Conservation (phyloP, 2,888 invertebrate genomes). For the Athrips mouffetella region DNA sequence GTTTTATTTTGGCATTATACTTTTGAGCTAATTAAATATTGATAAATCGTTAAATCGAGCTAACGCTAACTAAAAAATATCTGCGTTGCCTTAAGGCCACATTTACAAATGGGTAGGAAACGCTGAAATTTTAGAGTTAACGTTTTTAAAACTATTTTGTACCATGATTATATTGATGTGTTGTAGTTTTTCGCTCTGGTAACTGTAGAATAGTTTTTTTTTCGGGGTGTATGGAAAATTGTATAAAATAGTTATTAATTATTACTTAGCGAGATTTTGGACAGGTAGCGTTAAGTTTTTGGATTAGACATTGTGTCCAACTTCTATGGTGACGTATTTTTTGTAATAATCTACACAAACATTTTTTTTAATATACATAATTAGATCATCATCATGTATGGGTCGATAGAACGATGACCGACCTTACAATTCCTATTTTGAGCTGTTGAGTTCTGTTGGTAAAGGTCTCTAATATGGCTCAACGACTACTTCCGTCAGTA, state of each 20-base stretch:
- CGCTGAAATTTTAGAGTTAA: too few species aligned
- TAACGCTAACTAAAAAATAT: too few species aligned
- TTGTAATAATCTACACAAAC: not conserved
- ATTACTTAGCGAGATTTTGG: conserved; percentile 62
- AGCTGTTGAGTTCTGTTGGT: too few species aligned
- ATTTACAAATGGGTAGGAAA: too few species aligned
- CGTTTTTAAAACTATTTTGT: conserved; percentile 48
- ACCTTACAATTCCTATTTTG: too few species aligned
- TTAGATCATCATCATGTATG: not conserved
- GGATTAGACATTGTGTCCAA: conserved; percentile 58
- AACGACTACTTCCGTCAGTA: too few species aligned
- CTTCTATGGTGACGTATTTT: conserved; percentile 25
- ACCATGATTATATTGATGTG: conserved; percentile 44
- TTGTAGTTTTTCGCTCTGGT: conserved; percentile 44
- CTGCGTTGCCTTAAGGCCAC: too few species aligned
- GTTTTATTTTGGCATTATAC: not conserved
- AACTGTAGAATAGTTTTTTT: conserved; percentile 46
- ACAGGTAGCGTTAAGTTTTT: conserved; percentile 54
- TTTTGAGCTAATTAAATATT: not conserved
- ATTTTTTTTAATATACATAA: too few species aligned
- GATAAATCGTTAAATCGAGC: too few species aligned
- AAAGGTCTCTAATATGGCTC: too few species aligned
- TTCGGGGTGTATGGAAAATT: conserved; percentile 71
- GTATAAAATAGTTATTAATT: conserved; percentile 74
- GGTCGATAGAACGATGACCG: too few species aligned